Base-by-base conservation (phyloP, 2,113 vertebrate species). In the Tamias sibiricus region DNA sequence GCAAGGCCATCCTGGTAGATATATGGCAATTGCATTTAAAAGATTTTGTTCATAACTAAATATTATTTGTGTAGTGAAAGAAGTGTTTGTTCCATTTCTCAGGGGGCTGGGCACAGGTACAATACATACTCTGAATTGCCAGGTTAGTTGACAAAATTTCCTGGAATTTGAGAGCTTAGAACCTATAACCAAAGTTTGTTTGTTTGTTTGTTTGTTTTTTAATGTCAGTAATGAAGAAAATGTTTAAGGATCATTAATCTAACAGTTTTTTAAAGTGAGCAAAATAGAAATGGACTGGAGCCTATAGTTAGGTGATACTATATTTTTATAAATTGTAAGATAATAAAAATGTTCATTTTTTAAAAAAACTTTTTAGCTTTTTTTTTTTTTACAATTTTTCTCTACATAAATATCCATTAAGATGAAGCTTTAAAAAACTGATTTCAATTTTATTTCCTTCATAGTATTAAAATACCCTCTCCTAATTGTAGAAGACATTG, bases 361-460 rank as follows among this genome's bases (percentile, higher is more conserved):
- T 88, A 76, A 69, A 93, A n/a, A n/a, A n/a, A 54, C 42, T 54
- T 93, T 13, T 71, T 84, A 91, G 57, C 35, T 80, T 87, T 32
- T 92, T 54, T 32, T 92, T 54, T 52, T 66, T 24, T 35, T 86
- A 35, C 1, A 52, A 22, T 40, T 76, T 77, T 89, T 47, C 28
- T 84, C 66, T 64, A 37, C 35, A 11, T 37, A 96, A 87, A 14
- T 82, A 75, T 87, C 37, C 30, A 54, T 79, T 91, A 89, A 72
- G 49, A 94, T 52, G 44, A 77, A 89, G 24, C 47, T 86, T 95
- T 86, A 71, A 79, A 80, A 90, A 52, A 75, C 8, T 72, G 32
- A 85, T 91, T 90, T 90, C 26, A 66, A 42, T 81, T 95, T 92
- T 71, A 52, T 93, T 12, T 57, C 42, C 44, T 93, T 91, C 11